These are phyloP conservation scores for Hemicrepidius hirtus DNA, from an alignment of 2,888 invertebrate genomes.

Conservation along the genomic window DNA sequence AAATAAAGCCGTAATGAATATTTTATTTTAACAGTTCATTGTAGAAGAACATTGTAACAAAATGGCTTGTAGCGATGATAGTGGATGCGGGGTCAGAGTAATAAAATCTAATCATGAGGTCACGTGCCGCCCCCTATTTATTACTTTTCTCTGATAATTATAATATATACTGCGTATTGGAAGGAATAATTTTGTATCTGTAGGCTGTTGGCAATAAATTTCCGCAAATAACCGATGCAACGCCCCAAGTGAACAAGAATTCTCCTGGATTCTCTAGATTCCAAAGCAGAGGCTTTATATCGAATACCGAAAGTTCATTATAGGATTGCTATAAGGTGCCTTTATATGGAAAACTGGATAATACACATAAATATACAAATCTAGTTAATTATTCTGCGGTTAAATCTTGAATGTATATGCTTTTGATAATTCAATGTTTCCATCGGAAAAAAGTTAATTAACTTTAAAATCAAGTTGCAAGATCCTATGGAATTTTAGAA, in stretches of 20 bases:
- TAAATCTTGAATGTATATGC: no score
- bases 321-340: not conserved
- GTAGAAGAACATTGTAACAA: conserved; percentile 6
- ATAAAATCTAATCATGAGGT: conserved; percentile 31
- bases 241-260: conserved; percentile 21
- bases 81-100: conserved; percentile 5
- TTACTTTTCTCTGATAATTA: conserved; percentile 11
- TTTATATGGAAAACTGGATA: not conserved
- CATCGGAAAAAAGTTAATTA: not conserved
- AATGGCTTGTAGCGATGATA: conserved; percentile 9
- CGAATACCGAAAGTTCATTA: conserved; percentile 19
- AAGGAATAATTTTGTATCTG: conserved; percentile 10
- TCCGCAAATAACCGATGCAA: conserved; percentile 24
- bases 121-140: conserved; percentile 32
- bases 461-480: no score
- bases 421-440: no score
- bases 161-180: conserved; percentile 11
- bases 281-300: not conserved
- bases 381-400: no score
- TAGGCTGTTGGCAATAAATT: conserved; percentile 21
- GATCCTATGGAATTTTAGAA: not conserved
- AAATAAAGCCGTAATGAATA: not conserved
- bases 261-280: conserved; percentile 21
- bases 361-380: no score
- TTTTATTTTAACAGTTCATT: not conserved